Conservation (phyloP, 1,140 invertebrate genomes). For the Coptotermes formosanus region DNA sequence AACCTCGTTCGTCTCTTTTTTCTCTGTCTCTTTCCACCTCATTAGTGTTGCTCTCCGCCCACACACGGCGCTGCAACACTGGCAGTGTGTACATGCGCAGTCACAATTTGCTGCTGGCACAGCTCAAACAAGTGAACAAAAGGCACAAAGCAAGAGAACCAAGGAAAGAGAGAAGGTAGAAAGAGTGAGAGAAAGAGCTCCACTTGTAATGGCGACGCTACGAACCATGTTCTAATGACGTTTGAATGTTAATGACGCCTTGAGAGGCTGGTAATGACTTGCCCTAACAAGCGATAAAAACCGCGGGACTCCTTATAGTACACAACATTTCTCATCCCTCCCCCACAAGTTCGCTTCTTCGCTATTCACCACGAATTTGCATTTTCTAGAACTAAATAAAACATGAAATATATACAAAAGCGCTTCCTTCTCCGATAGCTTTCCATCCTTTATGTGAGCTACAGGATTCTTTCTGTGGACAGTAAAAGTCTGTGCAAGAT, state of each 20-base stretch:
- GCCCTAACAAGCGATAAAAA: constrained; percentile 24
- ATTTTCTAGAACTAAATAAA: constrained; percentile 15
- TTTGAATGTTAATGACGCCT: constrained; percentile 37
- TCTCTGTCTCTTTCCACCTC: constrained; percentile 24
- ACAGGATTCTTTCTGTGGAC: not conserved
- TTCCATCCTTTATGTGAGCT: not conserved
- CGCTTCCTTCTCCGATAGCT: not conserved
- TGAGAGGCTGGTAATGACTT: constrained; percentile 30
- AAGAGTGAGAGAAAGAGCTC: not conserved
- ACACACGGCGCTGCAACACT: not conserved
- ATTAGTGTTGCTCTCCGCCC: constrained; percentile 18
- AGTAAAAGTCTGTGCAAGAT: not conserved
- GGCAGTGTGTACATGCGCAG: not conserved
- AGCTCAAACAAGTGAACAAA: constrained; percentile 19
- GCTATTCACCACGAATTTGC: constrained; percentile 1
- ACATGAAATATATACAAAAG: not conserved
- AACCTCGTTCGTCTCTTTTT: not conserved
- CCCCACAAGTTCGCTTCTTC: not conserved
- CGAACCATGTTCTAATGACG: constrained; percentile 34
- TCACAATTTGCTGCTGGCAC: not conserved
- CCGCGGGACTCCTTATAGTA: constrained; percentile 2
- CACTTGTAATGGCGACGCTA: constrained; percentile 22
- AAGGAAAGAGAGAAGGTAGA: constrained; percentile 6
- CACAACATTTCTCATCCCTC: not conserved
- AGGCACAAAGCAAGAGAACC: constrained; percentile 1